A percentile compares a stretch with the other conserved stretches of the same genome.
These are phyloP conservation scores for Zaprionus camerounensis DNA, from an alignment of 1,140 invertebrate species.

Conservation along the genomic window DNA sequence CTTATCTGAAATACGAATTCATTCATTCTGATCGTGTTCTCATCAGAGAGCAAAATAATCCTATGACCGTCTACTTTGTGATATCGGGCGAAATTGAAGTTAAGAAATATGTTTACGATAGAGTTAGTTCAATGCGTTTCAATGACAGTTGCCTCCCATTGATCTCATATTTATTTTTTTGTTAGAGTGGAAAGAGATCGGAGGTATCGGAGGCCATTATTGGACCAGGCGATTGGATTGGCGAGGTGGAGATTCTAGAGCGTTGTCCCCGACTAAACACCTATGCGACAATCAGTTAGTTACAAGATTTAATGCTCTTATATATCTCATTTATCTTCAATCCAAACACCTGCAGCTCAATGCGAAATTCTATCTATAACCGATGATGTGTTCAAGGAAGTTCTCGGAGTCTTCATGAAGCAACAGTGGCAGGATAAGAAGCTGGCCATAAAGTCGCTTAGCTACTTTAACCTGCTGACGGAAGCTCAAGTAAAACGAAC, in stretches of 20 bases:
- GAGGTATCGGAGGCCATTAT: slow-evolving; percentile 51
- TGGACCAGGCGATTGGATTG: slow-evolving; percentile 62
- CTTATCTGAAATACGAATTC: slow-evolving; percentile 42
- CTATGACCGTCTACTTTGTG: slow-evolving; percentile 56
- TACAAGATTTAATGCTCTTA: background rate
- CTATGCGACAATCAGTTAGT: slow-evolving; percentile 45
- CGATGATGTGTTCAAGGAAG: slow-evolving; percentile 51
- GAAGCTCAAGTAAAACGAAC: slow-evolving; percentile 56
- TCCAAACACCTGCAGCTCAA: slow-evolving; percentile 1
- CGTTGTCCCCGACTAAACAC: slow-evolving; percentile 40
- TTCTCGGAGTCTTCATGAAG: slow-evolving; percentile 53
- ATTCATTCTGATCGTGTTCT: slow-evolving; percentile 42
- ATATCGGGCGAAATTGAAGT: slow-evolving; percentile 64
- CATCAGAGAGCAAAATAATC: slow-evolving; percentile 44
- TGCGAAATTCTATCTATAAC: slow-evolving; percentile 64
- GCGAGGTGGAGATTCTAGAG: slow-evolving; percentile 64
- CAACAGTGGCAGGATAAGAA: slow-evolving; percentile 72
- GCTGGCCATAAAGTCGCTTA: slow-evolving; percentile 52
- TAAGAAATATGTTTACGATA: slow-evolving; percentile 43
- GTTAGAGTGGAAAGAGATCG: background rate
- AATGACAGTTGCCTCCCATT: background rate
- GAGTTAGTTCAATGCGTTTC: slow-evolving; percentile 26
- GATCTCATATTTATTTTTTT: background rate
- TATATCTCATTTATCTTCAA: slow-evolving; percentile 32
- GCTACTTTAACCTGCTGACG: slow-evolving; percentile 67